Evolutionary conservation across 2,113 vertebrate genomes (phyloP), one percentile per base, ranked within the genome.

Genomic region (Otolemur garnettii): DNA sequence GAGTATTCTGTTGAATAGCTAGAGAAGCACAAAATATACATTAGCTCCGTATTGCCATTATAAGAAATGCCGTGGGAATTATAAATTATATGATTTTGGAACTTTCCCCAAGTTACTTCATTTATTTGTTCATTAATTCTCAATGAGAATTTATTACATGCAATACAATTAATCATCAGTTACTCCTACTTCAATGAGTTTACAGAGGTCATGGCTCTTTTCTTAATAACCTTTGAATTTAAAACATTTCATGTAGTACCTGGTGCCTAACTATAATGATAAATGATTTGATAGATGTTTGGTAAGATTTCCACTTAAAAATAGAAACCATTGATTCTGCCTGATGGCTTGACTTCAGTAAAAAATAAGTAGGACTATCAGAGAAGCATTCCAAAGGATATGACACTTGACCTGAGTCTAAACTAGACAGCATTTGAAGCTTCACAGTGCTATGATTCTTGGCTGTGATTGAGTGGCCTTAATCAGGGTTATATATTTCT

Each of bases 1-100:
- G 77, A 81, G 7, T 68, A 69, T 13, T 89, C 11, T 57, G 17
- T n/a, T 72, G 59, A 57, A 55, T 78, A 86, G 38, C 21, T 38
- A 79, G 19, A 24, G 72, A 77, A 91, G 19, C 7, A 74, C 22
- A 91, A 77, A 82, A 84, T 50, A 71, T 19, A n/a, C 22, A 59
- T 82, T 77, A 77, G 30, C 22, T 93, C 38, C 38, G 3, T 38
- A 38, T 38, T 78, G 38, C 7, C 22, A 10, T 79, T 72, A 28
- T 64, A 88, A 64, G 60, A 88, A 71, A 85, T 35, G 0, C 3
- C 50, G 4, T 19, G 22, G 5, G 28, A 81, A 80, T 45, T 91
- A 87, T 74, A 93, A 81, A 80, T 45, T 91, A 87, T 74, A 93
- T 86, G 42, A 74, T 55, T 92, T 86, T 62, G 80, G 68, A 81